These are phyloP conservation scores for Sepiola atlantica DNA, from an alignment of 2,888 invertebrate species.

Conservation along the genomic window DNA sequence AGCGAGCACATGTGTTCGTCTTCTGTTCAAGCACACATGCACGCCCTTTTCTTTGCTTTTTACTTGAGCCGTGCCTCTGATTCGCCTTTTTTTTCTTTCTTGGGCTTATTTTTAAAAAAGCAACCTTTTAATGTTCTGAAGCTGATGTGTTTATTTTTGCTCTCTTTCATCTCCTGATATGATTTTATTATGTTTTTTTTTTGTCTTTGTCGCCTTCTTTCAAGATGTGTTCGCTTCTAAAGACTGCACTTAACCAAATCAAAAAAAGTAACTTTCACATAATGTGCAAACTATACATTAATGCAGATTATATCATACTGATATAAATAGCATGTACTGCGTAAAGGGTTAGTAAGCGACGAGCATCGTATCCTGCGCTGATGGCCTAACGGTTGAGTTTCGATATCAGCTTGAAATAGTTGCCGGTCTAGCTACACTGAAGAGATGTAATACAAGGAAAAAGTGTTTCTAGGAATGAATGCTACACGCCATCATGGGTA, in stretches of 20 bases:
- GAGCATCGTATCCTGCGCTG: not conserved
- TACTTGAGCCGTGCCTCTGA: not conserved
- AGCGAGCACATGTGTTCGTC: not conserved
- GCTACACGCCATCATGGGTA: no score
- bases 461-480: no score
- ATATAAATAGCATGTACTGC: not conserved
- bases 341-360: not conserved
- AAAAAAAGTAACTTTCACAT: not conserved
- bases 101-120: no score
- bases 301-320: not conserved
- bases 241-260: not conserved
- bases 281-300: not conserved
- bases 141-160: not conserved
- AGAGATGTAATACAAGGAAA: no score
- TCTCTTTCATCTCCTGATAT: not conserved
- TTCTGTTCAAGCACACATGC: not conserved
- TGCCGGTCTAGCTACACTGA: no score
- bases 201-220: not conserved
- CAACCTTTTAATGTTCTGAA: no score
- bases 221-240: not conserved
- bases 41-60: not conserved
- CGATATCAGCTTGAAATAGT: no score
- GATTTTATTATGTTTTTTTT: not conserved
- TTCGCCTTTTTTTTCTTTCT: no score
- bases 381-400: no score